Conservation (phyloP, 2,888 invertebrate species). For the Chironomus tentans region DNA sequence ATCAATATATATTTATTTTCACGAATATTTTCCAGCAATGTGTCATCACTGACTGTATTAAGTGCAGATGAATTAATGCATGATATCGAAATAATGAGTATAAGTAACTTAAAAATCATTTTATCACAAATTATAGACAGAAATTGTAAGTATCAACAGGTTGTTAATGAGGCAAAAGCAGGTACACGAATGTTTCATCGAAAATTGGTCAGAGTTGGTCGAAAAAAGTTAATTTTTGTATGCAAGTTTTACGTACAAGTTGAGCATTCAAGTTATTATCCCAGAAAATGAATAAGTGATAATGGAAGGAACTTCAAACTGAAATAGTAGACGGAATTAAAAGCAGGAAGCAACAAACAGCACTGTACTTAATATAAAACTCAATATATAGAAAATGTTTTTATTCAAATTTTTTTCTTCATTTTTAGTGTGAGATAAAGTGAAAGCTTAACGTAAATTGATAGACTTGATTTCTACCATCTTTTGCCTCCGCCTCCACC, state of each 20-base stretch:
- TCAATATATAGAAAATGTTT: background rate
- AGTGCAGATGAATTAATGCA: slow-evolving; percentile 32
- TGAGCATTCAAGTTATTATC: too few relatives aligned
- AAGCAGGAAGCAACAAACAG: too few relatives aligned
- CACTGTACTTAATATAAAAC: background rate
- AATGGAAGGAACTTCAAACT: too few relatives aligned
- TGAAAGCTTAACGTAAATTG: too few relatives aligned
- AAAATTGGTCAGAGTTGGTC: background rate
- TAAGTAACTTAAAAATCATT: background rate
- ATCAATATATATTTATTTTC: slow-evolving; percentile 72
- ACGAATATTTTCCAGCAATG: slow-evolving; percentile 65
- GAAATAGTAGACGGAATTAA: too few relatives aligned
- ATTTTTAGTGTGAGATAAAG: too few relatives aligned
- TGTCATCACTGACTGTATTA: slow-evolving; percentile 60
- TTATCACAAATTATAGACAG: background rate
- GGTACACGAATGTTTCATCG: background rate
- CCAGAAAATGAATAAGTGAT: too few relatives aligned
- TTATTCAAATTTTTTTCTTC: background rate
- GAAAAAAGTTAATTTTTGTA: background rate
- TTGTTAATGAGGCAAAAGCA: background rate
- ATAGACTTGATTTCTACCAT: background rate
- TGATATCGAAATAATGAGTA: background rate
- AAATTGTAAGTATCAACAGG: background rate
- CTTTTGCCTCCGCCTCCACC: slow-evolving; percentile 29
- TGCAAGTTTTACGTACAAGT: background rate